Conservation (phyloP, 2,113 vertebrate species). For the Forbesichthys agassizii region DNA sequence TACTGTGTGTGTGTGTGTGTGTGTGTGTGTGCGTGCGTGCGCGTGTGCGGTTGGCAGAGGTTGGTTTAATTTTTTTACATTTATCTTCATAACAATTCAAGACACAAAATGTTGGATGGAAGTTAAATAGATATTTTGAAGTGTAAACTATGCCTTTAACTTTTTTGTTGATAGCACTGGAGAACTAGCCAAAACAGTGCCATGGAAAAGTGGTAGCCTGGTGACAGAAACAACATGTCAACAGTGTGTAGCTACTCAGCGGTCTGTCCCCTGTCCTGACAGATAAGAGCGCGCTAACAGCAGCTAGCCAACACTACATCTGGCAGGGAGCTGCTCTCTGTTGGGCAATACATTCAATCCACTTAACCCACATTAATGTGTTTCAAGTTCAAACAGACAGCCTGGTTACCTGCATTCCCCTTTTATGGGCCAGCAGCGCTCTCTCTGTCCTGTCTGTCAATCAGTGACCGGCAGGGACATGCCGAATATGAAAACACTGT, state of each 20-base stretch:
- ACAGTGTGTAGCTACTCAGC: slow-evolving; percentile 46
- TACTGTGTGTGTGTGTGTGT: slow-evolving; percentile 39
- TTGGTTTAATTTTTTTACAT: not conserved
- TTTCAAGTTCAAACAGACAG: slow-evolving; percentile 58
- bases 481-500: not conserved
- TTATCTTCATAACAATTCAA: not conserved
- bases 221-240: slow-evolving; percentile 53
- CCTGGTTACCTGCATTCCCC: slow-evolving; percentile 53
- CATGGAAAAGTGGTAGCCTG: slow-evolving; percentile 27
- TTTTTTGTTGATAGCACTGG: not conserved
- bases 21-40: slow-evolving; percentile 21
- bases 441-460: slow-evolving; percentile 48
- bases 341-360: slow-evolving; percentile 61
- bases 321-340: slow-evolving; percentile 61
- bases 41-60: slow-evolving; percentile 19
- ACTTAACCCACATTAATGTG: slow-evolving; percentile 68
- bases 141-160: slow-evolving; percentile 29
- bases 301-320: slow-evolving; percentile 59
- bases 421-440: slow-evolving; percentile 33
- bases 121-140: not conserved
- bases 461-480: slow-evolving; percentile 52
- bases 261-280: slow-evolving; percentile 40
- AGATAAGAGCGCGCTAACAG: slow-evolving; percentile 69
- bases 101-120: not conserved
- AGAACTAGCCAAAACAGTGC: slow-evolving; percentile 3